These are phyloP conservation scores for Cerastis leucographa DNA, from an alignment of 2,888 invertebrate genomes.

Conservation along the genomic window DNA sequence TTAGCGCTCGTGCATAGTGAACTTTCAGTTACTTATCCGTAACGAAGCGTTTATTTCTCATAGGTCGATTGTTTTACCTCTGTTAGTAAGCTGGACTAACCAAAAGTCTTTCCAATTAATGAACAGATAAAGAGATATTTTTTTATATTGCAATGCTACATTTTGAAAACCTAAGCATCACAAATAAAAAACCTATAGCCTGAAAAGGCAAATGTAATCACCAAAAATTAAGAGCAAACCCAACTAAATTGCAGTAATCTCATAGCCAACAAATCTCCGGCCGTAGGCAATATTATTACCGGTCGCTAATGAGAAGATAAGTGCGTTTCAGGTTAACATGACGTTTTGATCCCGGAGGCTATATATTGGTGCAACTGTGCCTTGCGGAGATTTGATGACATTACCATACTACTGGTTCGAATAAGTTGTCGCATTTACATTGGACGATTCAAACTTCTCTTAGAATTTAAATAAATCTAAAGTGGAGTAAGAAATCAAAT, in stretches of 20 bases:
- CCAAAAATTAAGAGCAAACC: not conserved
- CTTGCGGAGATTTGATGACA: not conserved
- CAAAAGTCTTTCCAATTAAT: not conserved
- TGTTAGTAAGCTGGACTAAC: not conserved
- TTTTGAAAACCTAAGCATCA: not conserved
- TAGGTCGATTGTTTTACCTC: not conserved
- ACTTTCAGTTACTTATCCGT: not conserved
- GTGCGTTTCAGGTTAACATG: conserved; percentile 19
- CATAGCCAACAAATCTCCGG: conserved; percentile 4
- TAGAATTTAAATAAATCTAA: not conserved
- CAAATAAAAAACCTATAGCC: not conserved
- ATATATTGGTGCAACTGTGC: not conserved
- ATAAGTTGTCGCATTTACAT: too few relatives aligned
- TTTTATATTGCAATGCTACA: not conserved
- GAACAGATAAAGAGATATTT: not conserved
- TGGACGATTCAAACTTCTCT: not conserved
- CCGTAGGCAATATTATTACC: conserved; percentile 12
- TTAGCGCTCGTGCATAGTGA: not conserved
- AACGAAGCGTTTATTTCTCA: not conserved
- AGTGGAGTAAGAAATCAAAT: not conserved
- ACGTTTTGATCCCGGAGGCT: not conserved
- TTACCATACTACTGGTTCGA: not conserved
- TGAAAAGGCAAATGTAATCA: too few relatives aligned
- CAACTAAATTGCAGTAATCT: conserved; percentile 11
- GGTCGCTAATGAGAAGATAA: not conserved